phyloP scores from a whole-genome alignment of 2,888 invertebrate genomes.

The Onthophagus sagittarius region DNA sequence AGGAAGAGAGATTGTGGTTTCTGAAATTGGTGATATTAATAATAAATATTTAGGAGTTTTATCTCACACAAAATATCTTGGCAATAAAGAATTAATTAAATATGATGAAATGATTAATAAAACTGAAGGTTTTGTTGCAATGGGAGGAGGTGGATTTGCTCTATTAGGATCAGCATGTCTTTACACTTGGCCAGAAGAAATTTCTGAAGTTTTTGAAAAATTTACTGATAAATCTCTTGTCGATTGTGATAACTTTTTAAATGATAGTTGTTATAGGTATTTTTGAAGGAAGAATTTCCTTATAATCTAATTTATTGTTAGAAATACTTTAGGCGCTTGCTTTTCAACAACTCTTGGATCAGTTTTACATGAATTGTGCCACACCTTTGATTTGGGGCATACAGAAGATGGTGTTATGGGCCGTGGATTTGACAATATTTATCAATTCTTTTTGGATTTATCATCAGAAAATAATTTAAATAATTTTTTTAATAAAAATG shows the following conservation, averaged over 20 bases:
- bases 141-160: constrained; percentile 89
- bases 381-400: constrained; percentile 92
- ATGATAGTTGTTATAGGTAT: constrained; percentile 86
- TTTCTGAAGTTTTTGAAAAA: constrained; percentile 62
- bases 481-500: neutral
- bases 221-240: constrained; percentile 62
- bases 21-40: constrained; percentile 58
- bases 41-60: constrained; percentile 87
- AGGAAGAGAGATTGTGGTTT: constrained; percentile 79
- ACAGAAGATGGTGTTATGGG: constrained; percentile 91
- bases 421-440: constrained; percentile 79
- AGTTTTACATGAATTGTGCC: constrained; percentile 89
- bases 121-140: constrained; percentile 80
- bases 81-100: constrained; percentile 49
- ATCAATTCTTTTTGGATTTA: constrained; percentile 46
- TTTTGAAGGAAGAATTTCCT: neutral
- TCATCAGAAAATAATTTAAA: constrained; percentile 14
- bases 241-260: constrained; percentile 72
- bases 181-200: constrained; percentile 79
- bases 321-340: constrained; percentile 82
- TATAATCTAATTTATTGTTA: constrained; percentile 33
- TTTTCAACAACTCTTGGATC: constrained; percentile 89
- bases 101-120: constrained; percentile 67
- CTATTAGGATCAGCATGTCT: constrained; percentile 86
- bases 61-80: constrained; percentile 78